phyloP scores from a whole-genome alignment of 2,888 invertebrate genomes.

The Glyphotaelius pellucidus region DNA sequence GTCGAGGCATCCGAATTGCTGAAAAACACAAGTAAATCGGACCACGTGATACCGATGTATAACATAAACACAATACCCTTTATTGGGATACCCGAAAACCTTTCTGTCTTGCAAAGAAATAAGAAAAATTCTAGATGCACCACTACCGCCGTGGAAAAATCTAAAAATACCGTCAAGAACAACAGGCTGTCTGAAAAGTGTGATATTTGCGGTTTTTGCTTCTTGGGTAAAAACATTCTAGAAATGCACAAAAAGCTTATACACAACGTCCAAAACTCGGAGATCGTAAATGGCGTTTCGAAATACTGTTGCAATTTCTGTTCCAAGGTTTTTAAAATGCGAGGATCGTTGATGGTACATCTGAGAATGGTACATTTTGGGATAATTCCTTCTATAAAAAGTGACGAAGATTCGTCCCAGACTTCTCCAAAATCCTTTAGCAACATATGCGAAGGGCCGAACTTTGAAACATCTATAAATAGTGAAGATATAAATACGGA shows the following conservation, averaged over 20 bases:
- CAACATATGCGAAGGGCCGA: neutral
- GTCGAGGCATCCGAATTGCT: neutral
- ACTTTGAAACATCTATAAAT: neutral
- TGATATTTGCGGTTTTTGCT: conserved; percentile 85
- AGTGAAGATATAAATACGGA: conserved; percentile 18
- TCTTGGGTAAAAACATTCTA: conserved; percentile 83
- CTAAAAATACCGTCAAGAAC: conserved; percentile 16
- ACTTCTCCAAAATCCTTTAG: conserved; percentile 35
- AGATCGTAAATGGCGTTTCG: conserved; percentile 71
- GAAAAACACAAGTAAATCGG: conserved; percentile 68
- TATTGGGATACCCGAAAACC: conserved; percentile 70
- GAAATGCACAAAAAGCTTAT: conserved; percentile 86
- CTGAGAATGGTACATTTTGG: conserved; percentile 87
- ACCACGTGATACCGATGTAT: conserved; percentile 58
- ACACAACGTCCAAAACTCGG: conserved; percentile 76
- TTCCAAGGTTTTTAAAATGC: conserved; percentile 88
- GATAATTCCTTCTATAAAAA: conserved; percentile 68
- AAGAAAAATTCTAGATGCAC: conserved; percentile 25
- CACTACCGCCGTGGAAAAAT: conserved; percentile 1
- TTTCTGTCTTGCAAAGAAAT: conserved; percentile 37
- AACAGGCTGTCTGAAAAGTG: conserved; percentile 71
- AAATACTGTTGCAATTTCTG: conserved; percentile 86
- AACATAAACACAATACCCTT: conserved; percentile 71
- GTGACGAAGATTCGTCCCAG: conserved; percentile 30
- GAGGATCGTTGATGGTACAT: conserved; percentile 89